These are phyloP conservation scores for crab-eating macaque (Macaca fascicularis) DNA, from an alignment of 2,113 vertebrate species.

Conservation along the genomic window DNA sequence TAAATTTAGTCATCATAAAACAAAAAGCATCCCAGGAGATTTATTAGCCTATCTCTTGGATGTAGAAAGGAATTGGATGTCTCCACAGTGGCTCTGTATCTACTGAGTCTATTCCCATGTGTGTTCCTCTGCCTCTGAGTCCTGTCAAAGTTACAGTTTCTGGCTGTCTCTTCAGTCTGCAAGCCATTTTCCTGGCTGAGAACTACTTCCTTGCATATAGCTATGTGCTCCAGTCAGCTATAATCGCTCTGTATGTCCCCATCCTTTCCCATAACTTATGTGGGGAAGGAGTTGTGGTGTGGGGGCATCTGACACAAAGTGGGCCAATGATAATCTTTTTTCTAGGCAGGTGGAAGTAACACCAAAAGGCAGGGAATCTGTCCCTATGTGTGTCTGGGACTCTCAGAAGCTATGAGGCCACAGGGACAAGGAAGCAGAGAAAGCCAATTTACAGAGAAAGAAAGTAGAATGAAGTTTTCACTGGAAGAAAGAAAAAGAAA, in stretches of 20 bases:
- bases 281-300: too few species aligned
- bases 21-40: background rate
- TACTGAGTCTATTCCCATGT: background rate
- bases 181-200: background rate
- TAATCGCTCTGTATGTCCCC: background rate
- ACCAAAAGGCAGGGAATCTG: background rate
- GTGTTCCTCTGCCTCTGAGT: background rate
- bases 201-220: background rate
- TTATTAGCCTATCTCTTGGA: background rate
- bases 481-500: background rate
- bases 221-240: background rate
- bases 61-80: background rate
- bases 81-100: background rate
- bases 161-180: background rate
- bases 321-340: background rate
- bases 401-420: background rate
- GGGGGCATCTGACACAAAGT: background rate
- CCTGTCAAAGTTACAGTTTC: background rate
- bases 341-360: background rate
- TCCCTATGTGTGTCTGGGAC: background rate
- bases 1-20: background rate
- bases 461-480: background rate
- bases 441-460: background rate
- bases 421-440: background rate
- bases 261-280: background rate